Base-by-base conservation (phyloP, 2,888 invertebrate species). In the Hecatera dysodea region DNA sequence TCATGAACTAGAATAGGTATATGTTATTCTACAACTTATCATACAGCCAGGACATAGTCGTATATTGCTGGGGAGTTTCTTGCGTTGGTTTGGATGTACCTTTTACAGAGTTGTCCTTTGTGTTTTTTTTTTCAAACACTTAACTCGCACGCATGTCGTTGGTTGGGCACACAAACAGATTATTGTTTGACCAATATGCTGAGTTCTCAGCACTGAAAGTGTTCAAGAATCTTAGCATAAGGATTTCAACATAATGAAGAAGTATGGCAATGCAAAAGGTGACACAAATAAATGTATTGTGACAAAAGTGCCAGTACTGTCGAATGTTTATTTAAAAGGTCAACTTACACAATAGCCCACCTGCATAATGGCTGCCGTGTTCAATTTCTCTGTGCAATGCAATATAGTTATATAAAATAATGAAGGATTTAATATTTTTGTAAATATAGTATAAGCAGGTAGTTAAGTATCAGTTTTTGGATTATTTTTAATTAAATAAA, bases 271-370 rank as follows among this genome's bases (percentile, higher is more conserved):
- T 19, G 1, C 11, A 42, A 39, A 56, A 11, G 12, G 0, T 19
- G 44, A 60, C n/a, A 46, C n/a, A 46, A 64, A 15, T 33, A 55
- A 22, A 39, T 56, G 22, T 24, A 11, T 11, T 36, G 3, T 17
- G 22, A 76, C 36, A 48, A 60, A 69, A 48, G 60, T 76, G 22
- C 19, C 0, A 2, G 15, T 59, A 29, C n/a, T 69, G 24, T 39
- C 3, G 0, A 57, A 61, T 56, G n/a, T 46, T 52, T 77, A 56
- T 24, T 50, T 39, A 61, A 53, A 55, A 72, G 72, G 63, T 71
- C 63, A 64, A 22, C n/a, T 64, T 55, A 24, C 52, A 39, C 12
- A 78, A 70, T 27, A 56, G 12, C 27, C 27, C 39, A 71, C 48
- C 24, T 56, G 55, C 24, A 27, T 59, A 63, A 29, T 50, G 15